phyloP scores from a whole-genome alignment of 2,113 vertebrate genomes.

The Chiloscyllium plagiosum region DNA sequence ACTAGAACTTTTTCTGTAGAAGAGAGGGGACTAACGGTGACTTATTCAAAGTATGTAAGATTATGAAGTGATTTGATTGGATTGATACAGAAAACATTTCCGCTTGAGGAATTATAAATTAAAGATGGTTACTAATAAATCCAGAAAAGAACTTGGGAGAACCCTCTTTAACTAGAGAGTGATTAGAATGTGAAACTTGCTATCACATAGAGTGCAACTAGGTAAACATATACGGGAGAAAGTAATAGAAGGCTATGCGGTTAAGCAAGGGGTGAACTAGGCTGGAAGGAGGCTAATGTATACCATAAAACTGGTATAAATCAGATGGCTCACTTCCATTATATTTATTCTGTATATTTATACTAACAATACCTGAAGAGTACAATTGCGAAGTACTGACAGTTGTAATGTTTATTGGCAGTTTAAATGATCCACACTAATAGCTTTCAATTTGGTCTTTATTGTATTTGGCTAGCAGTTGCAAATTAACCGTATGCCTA shows the following conservation, averaged over 20 bases:
- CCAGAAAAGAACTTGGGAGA: not conserved
- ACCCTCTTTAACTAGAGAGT: not conserved
- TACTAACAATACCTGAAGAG: not conserved
- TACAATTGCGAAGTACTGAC: not conserved
- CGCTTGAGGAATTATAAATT: not conserved
- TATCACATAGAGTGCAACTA: not conserved
- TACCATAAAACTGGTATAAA: not conserved
- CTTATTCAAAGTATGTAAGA: not conserved
- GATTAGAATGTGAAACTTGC: not conserved
- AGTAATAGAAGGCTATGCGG: not conserved
- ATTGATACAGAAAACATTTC: not conserved
- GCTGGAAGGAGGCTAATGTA: no score
- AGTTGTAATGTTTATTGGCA: no score
- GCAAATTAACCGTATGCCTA: not conserved
- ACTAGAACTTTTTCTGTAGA: not conserved
- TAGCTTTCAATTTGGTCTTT: not conserved
- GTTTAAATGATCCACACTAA: not conserved
- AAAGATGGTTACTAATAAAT: not conserved
- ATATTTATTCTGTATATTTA: not conserved
- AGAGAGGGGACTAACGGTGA: not conserved
- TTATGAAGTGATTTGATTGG: not conserved
- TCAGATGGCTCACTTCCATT: not conserved
- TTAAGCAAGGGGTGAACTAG: not conserved
- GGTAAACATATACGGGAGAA: not conserved
- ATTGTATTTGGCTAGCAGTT: not conserved